Evolutionary conservation across 2,888 invertebrate genomes (phyloP).

Genomic region (Parasteatoda lunata): DNA sequence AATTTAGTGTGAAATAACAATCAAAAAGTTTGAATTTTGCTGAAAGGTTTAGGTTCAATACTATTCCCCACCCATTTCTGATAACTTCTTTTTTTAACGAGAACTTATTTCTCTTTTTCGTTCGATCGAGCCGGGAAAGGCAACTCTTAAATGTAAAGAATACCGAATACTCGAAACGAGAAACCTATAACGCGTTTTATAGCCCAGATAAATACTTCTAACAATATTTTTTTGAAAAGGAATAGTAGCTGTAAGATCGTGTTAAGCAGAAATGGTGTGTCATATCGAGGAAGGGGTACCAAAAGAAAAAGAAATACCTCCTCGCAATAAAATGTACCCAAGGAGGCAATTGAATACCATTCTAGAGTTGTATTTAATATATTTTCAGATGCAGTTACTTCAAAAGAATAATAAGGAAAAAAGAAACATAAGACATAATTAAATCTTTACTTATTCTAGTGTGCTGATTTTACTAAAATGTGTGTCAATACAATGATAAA

Average conservation of each 20-base stretch:
- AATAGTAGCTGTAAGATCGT: neutral
- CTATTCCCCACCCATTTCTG: neutral
- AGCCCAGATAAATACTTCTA: constrained; percentile 40
- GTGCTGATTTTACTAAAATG: too few species aligned
- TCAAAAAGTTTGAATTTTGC: constrained; percentile 45
- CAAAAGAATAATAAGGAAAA: too few species aligned
- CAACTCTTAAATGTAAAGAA: constrained; percentile 3
- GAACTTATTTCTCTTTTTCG: neutral
- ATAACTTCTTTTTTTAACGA: neutral
- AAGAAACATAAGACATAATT: too few species aligned
- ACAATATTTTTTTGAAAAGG: constrained; percentile 23
- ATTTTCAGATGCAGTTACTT: too few species aligned
- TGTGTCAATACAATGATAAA: too few species aligned
- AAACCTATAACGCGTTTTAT: constrained; percentile 40
- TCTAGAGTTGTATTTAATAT: too few species aligned
- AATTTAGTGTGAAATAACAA: constrained; percentile 53
- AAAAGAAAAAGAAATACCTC: neutral
- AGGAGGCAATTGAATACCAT: too few species aligned
- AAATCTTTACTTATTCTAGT: too few species aligned
- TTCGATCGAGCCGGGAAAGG: neutral
- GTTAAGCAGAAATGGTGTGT: neutral
- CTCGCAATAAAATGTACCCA: too few species aligned
- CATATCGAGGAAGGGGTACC: neutral
- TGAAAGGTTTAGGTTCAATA: constrained; percentile 39
- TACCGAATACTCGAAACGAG: neutral